Conservation (phyloP, 2,797 vertebrate species). For the Falco peregrinus region DNA sequence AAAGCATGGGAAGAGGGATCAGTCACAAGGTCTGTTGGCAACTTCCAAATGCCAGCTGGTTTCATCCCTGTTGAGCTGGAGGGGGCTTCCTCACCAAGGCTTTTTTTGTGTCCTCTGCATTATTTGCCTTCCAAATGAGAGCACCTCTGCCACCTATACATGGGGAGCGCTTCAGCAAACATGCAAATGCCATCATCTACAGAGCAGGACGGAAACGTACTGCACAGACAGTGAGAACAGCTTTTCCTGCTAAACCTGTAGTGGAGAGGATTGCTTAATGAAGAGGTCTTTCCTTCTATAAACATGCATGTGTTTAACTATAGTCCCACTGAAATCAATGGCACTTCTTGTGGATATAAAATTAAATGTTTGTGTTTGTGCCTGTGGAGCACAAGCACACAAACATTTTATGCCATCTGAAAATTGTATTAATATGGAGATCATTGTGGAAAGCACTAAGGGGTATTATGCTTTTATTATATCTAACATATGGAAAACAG, state of each 20-base stretch:
- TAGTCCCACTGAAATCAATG: background rate
- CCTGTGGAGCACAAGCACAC: background rate
- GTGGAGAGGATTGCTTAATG: background rate
- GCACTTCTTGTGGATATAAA: fast-evolving
- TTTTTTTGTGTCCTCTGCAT: fast-evolving
- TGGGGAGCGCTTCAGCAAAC: fast-evolving
- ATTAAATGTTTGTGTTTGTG: background rate
- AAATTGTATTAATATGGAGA: background rate
- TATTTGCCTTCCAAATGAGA: background rate
- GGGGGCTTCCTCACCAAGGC: too few species aligned
- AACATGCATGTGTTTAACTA: background rate
- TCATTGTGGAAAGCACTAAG: background rate
- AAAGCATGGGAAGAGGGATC: background rate
- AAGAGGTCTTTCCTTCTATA: background rate
- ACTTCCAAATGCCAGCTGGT: background rate
- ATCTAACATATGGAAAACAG: background rate
- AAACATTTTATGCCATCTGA: background rate
- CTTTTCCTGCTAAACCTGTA: background rate
- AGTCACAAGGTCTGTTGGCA: background rate
- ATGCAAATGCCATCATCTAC: background rate
- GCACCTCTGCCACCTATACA: background rate
- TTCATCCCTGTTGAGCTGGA: background rate
- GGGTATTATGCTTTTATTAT: background rate
- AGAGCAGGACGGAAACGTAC: fast-evolving
- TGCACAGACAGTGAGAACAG: background rate